Percentiles rank a stretch among this genome's conserved stretches.
Conservation (phyloP, 1,140 invertebrate genomes). For the Lordiphosa mommai region DNA sequence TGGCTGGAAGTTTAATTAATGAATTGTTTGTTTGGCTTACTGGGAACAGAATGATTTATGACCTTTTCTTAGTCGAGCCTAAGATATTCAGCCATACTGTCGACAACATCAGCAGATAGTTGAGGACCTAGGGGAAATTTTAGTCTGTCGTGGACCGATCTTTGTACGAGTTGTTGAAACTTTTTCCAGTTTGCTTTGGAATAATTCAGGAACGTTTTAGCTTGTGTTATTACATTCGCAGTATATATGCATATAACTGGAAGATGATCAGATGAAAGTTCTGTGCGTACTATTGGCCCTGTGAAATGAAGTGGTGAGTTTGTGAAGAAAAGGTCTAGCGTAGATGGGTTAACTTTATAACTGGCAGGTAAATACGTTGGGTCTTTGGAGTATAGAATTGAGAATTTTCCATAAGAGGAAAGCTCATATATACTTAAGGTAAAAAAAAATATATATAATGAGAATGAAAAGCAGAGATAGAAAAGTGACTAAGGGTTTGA, state of each 20-base stretch:
- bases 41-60: slow-evolving; percentile 4
- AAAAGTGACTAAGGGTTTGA: too few relatives aligned
- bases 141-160: not conserved
- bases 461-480: too few relatives aligned
- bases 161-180: not conserved
- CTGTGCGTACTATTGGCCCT: not conserved
- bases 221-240: too few relatives aligned
- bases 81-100: slow-evolving; percentile 1
- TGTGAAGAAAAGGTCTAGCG: slow-evolving; percentile 9
- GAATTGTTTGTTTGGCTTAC: not conserved
- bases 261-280: slow-evolving; percentile 11
- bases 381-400: slow-evolving; percentile 1
- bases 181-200: slow-evolving; percentile 8
- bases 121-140: not conserved
- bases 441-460: too few relatives aligned
- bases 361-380: slow-evolving; percentile 8
- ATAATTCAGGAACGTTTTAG: not conserved
- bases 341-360: slow-evolving; percentile 15
- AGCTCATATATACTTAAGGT: too few relatives aligned
- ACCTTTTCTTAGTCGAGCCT: too few relatives aligned
- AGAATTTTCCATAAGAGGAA: slow-evolving; percentile 9
- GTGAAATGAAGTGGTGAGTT: slow-evolving; percentile 1
- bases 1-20: not conserved
- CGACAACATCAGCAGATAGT: not conserved
- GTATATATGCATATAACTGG: slow-evolving; percentile 6